A percentile compares a stretch with the other conserved stretches of the same genome.
These are phyloP conservation scores for Jaculus jaculus DNA, from an alignment of 2,113 vertebrate species.

Conservation along the genomic window DNA sequence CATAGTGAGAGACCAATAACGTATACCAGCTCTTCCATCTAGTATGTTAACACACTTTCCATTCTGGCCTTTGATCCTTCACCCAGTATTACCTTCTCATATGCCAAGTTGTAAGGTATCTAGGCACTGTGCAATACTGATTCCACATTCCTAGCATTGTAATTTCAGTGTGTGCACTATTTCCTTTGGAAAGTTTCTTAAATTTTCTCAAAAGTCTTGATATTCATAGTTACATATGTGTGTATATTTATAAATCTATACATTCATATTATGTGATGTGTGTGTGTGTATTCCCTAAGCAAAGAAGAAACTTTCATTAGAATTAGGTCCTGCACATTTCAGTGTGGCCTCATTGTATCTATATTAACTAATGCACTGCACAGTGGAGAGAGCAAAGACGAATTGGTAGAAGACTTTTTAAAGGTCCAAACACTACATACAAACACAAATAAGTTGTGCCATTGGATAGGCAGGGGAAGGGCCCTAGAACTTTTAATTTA, in stretches of 20 bases:
- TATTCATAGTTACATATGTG: background rate
- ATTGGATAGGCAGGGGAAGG: background rate
- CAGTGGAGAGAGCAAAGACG: background rate
- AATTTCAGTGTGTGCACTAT: background rate
- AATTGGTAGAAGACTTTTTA: slow-evolving; percentile 49
- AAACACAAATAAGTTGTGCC: slow-evolving; percentile 16
- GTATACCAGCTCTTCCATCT: background rate
- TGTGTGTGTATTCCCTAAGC: background rate
- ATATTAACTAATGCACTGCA: slow-evolving; percentile 61
- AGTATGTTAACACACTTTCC: background rate
- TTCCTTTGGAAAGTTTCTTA: slow-evolving; percentile 43
- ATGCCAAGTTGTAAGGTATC: background rate
- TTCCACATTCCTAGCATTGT: background rate
- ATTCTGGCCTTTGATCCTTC: background rate
- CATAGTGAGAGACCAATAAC: background rate
- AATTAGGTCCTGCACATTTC: slow-evolving; percentile 7
- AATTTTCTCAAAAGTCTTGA: slow-evolving; percentile 22
- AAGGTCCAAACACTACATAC: background rate
- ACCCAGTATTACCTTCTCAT: background rate
- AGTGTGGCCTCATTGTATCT: slow-evolving; percentile 26
- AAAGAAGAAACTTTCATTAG: slow-evolving; percentile 51
- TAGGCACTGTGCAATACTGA: background rate
- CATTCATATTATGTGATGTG: background rate
- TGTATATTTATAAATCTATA: background rate
- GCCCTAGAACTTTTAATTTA: slow-evolving; percentile 1